phyloP scores from a whole-genome alignment of 1,140 invertebrate genomes.

The Scaptomyza hsui region DNA sequence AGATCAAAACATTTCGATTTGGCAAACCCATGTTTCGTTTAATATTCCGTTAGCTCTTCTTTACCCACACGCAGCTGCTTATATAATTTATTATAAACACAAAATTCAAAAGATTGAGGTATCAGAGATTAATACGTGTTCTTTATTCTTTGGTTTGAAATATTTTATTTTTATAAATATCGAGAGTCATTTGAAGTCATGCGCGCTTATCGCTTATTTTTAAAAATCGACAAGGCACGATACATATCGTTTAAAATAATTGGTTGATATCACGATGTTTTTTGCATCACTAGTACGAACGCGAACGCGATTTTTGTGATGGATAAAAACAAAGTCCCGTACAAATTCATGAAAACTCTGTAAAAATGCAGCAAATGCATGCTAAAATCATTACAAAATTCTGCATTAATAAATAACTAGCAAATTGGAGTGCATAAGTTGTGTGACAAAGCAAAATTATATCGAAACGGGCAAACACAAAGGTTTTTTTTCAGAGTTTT shows the following conservation, averaged over 20 bases:
- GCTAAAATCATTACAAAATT: slow-evolving; percentile 49
- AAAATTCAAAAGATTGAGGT: too few species aligned
- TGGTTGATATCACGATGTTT: slow-evolving; percentile 20
- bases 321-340: slow-evolving; percentile 74
- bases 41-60: too few species aligned
- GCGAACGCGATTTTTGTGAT: slow-evolving; percentile 60
- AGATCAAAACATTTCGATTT: too few species aligned
- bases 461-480: slow-evolving; percentile 58
- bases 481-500: slow-evolving; percentile 65
- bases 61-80: too few species aligned
- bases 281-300: slow-evolving; percentile 49
- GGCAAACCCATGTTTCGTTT: too few species aligned
- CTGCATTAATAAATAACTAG: slow-evolving; percentile 46
- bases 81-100: too few species aligned
- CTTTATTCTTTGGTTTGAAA: too few species aligned
- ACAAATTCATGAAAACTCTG: slow-evolving; percentile 53
- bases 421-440: slow-evolving; percentile 49
- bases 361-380: slow-evolving; percentile 63
- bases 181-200: too few species aligned
- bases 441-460: slow-evolving; percentile 44
- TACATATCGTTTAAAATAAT: slow-evolving; percentile 19
- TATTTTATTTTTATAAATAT: too few species aligned
- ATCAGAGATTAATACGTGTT: too few species aligned
- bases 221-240: not conserved
- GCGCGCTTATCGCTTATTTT: not conserved